Evolutionary conservation across 2,888 invertebrate genomes (phyloP).

Genomic region (Mantis religiosa): DNA sequence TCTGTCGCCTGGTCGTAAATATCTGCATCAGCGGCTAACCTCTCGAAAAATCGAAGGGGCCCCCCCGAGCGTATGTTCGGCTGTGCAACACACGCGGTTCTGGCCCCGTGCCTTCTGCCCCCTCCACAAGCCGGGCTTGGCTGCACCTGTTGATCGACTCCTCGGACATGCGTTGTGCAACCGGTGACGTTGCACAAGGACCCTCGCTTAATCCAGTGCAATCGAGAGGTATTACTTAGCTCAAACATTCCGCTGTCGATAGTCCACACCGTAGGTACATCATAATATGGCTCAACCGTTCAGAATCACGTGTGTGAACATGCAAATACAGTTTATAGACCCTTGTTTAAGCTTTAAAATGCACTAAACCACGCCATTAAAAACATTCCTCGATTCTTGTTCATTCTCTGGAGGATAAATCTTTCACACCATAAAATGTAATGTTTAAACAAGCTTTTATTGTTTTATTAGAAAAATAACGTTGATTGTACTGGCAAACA

Average conservation of each 20-base stretch:
- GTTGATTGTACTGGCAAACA: no score
- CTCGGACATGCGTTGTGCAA: neutral
- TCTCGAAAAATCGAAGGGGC: neutral
- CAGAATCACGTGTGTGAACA: no score
- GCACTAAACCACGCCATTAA: no score
- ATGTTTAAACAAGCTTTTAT: no score
- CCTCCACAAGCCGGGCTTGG: neutral
- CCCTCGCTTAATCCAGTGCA: neutral
- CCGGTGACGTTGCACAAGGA: neutral
- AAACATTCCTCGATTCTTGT: no score
- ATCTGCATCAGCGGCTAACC: neutral
- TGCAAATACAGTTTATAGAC: no score
- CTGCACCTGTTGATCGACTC: neutral
- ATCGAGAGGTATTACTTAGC: slow-evolving; percentile 2
- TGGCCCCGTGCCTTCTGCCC: neutral
- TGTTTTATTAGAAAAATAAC: no score
- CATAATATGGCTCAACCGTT: neutral
- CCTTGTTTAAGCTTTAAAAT: no score
- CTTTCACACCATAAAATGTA: no score
- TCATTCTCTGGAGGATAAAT: no score
- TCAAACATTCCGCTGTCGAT: neutral
- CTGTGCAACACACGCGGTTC: neutral
- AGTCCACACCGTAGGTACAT: neutral
- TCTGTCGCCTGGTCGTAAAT: neutral
- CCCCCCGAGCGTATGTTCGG: neutral